Conservation (phyloP, 1,140 invertebrate species). For the Rhynchophorus ferrugineus region DNA sequence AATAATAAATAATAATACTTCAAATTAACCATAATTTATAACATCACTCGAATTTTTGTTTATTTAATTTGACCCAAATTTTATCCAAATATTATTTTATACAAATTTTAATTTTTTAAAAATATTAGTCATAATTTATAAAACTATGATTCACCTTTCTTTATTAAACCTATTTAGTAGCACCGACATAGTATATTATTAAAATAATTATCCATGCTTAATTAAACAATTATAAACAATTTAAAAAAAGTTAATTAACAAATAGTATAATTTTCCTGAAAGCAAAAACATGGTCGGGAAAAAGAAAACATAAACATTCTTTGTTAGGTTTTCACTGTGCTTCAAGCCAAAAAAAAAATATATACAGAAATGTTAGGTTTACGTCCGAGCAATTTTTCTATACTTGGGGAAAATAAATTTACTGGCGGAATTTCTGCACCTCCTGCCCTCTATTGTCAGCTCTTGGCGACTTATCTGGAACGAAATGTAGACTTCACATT, state of each 20-base stretch:
- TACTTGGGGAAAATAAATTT: not conserved
- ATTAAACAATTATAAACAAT: not conserved
- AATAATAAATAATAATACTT: too few species aligned
- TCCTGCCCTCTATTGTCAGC: slow-evolving; percentile 12
- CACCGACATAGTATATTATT: too few species aligned
- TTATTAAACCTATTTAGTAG: not conserved
- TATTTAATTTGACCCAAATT: too few species aligned
- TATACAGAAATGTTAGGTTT: too few species aligned
- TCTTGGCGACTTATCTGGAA: slow-evolving; percentile 4
- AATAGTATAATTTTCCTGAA: not conserved
- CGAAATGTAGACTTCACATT: slow-evolving; percentile 10
- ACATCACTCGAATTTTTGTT: too few species aligned
- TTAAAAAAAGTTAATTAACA: too few species aligned
- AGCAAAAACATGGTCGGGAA: not conserved
- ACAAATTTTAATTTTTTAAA: too few species aligned
- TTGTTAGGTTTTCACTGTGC: too few species aligned
- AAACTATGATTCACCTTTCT: not conserved
- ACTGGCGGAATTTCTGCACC: not conserved
- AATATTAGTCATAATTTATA: not conserved
- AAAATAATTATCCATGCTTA: not conserved
- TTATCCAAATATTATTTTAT: too few species aligned
- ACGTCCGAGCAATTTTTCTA: too few species aligned
- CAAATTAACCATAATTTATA: too few species aligned
- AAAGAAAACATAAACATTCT: not conserved
- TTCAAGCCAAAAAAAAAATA: too few species aligned